Conservation (phyloP, 2,113 vertebrate species). For the Engystomops pustulosus region DNA sequence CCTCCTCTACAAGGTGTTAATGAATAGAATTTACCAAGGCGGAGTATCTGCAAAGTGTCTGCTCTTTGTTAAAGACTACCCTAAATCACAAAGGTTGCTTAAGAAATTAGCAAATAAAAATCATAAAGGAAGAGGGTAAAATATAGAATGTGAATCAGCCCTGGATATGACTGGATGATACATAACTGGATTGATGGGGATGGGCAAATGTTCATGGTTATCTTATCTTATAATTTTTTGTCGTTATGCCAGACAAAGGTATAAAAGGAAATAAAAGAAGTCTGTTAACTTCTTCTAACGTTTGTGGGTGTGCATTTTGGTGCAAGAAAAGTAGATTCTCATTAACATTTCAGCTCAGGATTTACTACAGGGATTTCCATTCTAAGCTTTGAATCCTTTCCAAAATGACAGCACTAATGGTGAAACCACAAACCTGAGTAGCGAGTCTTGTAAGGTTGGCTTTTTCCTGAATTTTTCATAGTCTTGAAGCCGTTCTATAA, state of each 20-base stretch:
- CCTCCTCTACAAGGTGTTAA: too few relatives aligned
- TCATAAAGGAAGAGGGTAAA: background rate
- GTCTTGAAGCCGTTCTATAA: slow-evolving; percentile 1
- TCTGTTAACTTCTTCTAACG: background rate
- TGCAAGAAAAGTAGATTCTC: slow-evolving; percentile 15
- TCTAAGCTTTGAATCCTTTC: slow-evolving; percentile 14
- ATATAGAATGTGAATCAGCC: too few relatives aligned
- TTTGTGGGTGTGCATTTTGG: slow-evolving; percentile 14
- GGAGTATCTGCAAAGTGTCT: background rate
- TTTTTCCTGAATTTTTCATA: slow-evolving; percentile 23
- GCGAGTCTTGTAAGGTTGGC: background rate
- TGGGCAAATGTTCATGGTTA: background rate
- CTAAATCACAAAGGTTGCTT: background rate
- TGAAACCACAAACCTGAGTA: slow-evolving; percentile 5
- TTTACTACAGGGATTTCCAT: slow-evolving; percentile 29
- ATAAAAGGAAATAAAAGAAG: background rate
- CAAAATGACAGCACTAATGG: slow-evolving; percentile 30
- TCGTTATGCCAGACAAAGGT: background rate
- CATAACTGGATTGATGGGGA: too few relatives aligned
- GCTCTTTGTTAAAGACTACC: background rate
- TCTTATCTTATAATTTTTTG: background rate
- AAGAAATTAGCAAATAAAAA: background rate
- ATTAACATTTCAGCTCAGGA: slow-evolving; percentile 24
- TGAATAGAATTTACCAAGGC: too few relatives aligned
- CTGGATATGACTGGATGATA: background rate